These are phyloP conservation scores for Coptodon bakossiorum DNA, from an alignment of 2,113 vertebrate genomes.

Conservation along the genomic window DNA sequence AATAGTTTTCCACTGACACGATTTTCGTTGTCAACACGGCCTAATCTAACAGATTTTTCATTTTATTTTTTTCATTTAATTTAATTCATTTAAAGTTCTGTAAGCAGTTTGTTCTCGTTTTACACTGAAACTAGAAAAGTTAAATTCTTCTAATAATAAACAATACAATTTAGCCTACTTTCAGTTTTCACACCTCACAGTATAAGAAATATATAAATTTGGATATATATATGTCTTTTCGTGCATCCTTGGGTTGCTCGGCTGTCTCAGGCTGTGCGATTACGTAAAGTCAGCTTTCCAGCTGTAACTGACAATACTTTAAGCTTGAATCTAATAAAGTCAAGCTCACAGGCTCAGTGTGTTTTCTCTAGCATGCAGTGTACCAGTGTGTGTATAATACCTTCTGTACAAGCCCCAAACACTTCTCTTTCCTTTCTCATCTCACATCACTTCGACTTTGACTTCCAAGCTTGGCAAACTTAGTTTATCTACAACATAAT, in stretches of 20 bases:
- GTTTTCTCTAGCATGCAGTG: slow-evolving; percentile 56
- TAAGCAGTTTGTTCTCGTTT: background rate
- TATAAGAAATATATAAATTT: background rate
- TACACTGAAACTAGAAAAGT: background rate
- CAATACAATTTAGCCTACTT: background rate
- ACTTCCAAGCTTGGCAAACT: slow-evolving; percentile 15
- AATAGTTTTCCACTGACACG: accelerated
- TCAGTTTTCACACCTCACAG: background rate
- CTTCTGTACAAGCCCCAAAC: slow-evolving; percentile 43
- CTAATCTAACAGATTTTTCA: background rate
- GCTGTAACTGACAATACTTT: slow-evolving; percentile 46
- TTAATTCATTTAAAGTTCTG: background rate
- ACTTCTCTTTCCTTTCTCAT: slow-evolving; percentile 1
- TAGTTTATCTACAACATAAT: background rate
- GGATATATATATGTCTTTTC: background rate
- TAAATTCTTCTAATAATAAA: background rate
- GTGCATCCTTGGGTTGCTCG: background rate
- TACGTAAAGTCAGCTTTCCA: slow-evolving; percentile 45
- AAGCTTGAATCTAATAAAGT: slow-evolving; percentile 60
- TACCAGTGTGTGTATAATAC: slow-evolving; percentile 55
- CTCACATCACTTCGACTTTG: slow-evolving; percentile 4
- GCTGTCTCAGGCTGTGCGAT: slow-evolving; percentile 35
- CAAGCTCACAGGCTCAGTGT: slow-evolving; percentile 49
- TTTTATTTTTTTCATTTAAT: background rate
- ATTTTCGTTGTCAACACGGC: background rate